Evolutionary conservation across 1,140 invertebrate genomes (phyloP).

Genomic region (Streblospio benedicti): DNA sequence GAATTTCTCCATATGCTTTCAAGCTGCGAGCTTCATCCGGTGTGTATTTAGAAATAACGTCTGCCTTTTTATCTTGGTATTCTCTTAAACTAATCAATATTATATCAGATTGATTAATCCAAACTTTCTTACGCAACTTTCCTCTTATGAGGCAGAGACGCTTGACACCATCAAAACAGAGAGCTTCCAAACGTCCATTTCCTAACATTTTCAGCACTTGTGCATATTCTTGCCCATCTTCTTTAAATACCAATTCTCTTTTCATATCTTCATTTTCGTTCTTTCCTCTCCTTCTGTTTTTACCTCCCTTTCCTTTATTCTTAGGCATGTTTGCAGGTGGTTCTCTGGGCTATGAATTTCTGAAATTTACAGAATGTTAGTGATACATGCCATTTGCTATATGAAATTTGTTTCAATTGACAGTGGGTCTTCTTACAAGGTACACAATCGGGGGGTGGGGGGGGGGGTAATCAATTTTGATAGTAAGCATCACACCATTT

Average conservation of each 20-base stretch:
- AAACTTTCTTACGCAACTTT: conserved; percentile 66
- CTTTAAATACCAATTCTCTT: conserved; percentile 95
- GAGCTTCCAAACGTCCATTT: conserved; percentile 95
- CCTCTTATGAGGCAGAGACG: conserved; percentile 98
- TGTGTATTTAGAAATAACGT: conserved; percentile 99
- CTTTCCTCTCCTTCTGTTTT: conserved; percentile 97
- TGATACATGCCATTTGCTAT: no score
- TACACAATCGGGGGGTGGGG: no score
- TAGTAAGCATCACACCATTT: no score
- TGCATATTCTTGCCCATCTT: conserved; percentile 98
- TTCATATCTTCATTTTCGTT: conserved; percentile 99
- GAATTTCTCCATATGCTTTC: conserved; percentile 97
- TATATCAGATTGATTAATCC: conserved; percentile 98
- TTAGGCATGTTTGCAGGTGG: no score
- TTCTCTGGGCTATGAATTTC: no score
- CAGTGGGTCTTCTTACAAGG: no score
- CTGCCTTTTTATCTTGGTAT: conserved; percentile 98
- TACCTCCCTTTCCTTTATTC: conserved; percentile 99
- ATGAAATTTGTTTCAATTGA: no score
- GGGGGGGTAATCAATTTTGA: no score
- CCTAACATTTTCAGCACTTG: conserved; percentile 99
- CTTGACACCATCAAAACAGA: conserved; percentile 93
- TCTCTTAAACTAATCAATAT: conserved; percentile 90
- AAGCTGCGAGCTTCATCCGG: conserved; percentile 97
- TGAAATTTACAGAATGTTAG: no score